Base-by-base conservation (phyloP, 2,113 vertebrate genomes). In the Halcyon senegalensis region DNA sequence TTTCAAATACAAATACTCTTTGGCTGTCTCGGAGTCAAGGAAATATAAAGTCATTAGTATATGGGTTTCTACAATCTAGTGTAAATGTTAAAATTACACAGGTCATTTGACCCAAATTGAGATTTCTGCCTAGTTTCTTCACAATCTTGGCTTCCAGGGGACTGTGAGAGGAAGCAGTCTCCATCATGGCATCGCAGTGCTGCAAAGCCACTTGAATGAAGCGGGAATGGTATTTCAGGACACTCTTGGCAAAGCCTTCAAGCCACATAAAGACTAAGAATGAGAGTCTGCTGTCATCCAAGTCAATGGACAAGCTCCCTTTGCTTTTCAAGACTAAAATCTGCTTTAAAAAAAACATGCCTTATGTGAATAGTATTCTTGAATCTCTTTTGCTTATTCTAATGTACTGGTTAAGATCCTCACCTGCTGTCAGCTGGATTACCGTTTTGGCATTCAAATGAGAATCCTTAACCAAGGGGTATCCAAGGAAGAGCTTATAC, bases 61-160 rank as follows among this genome's bases (percentile, higher is more conserved):
- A 97, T 95, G 87, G 96, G 96, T 97, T 97, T 97, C 97, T 96
- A 95, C 94, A 95, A 84, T 97, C 97, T 97, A 93, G 97, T 97
- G 96, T 96, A 98, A 98, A 97, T 97, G 97, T 94, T 97, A 96
- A 97, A 98, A 98, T 98, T 98, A 98, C 97, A 98, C 97, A 97
- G 97, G 94, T 97, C 97, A 98, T 98, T 98, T 98, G 97, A 93
- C 83, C 93, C 95, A 97, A 98, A 98, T 97, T 94, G 98, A 98
- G 95, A 97, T 98, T 95, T 97, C 97, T 97, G 80, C 96, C 93
- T 96, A 95, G 89, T 92, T 96, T 97, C 96, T 97, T 96, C 97
- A 96, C 50, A 68, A 43, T 72, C 87, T 92, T 90, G 95, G 91
- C 68, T 97, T 96, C 89, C 89, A 96, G 59, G 70, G 82, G 79